phyloP scores from a whole-genome alignment of 2,113 vertebrate species.

The Chitala chitala region DNA sequence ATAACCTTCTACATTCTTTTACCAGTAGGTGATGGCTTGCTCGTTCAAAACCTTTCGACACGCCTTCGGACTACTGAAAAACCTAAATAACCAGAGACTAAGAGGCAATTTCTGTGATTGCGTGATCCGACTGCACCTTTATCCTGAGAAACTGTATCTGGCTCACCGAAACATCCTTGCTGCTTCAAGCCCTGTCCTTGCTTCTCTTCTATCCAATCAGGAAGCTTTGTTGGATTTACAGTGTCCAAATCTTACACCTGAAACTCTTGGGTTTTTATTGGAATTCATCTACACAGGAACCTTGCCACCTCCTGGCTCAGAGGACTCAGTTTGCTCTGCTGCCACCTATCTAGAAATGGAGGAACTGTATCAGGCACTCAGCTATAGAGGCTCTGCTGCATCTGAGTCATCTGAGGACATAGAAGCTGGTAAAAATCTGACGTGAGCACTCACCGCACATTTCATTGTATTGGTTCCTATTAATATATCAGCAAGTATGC shows the following conservation, averaged over 20 bases:
- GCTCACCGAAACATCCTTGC: constrained; percentile 57
- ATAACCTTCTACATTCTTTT: background rate
- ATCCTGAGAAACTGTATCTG: constrained; percentile 45
- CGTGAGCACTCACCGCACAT: background rate
- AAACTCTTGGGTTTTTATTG: constrained; percentile 48
- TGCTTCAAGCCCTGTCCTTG: constrained; percentile 58
- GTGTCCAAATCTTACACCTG: constrained; percentile 43
- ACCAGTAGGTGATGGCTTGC: constrained; percentile 31
- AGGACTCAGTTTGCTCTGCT: constrained; percentile 43
- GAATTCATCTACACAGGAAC: constrained; percentile 60
- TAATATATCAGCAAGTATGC: background rate
- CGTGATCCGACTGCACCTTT: constrained; percentile 46
- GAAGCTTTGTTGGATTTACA: constrained; percentile 54
- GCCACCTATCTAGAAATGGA: constrained; percentile 56
- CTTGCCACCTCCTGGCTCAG: constrained; percentile 39
- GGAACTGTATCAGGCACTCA: constrained; percentile 46
- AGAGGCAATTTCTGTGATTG: constrained; percentile 56
- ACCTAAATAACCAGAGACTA: constrained; percentile 50
- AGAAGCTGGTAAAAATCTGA: background rate
- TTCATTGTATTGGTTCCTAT: background rate
- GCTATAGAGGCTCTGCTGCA: constrained; percentile 1
- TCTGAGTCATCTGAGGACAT: constrained; percentile 4
- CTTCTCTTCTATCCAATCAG: constrained; percentile 47
- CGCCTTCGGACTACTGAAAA: constrained; percentile 40
- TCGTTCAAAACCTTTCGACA: constrained; percentile 25